These are phyloP conservation scores for Nymphalis io DNA, from an alignment of 1,140 invertebrate genomes.

Conservation along the genomic window DNA sequence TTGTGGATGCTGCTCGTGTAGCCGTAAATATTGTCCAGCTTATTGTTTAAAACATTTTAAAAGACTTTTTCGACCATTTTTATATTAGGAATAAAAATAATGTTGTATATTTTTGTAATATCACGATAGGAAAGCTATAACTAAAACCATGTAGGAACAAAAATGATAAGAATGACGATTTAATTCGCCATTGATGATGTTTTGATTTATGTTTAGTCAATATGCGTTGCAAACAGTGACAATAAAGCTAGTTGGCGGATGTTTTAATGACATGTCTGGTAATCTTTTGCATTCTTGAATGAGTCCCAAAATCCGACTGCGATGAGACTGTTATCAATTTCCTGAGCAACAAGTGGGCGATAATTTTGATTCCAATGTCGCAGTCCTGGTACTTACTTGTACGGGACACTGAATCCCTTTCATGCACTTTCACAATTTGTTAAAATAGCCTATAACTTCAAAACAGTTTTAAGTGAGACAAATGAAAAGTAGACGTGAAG, in stretches of 20 bases:
- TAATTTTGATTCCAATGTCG: slow-evolving; percentile 74
- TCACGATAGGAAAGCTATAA: no score
- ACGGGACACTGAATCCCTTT: slow-evolving; percentile 42
- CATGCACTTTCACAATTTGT: slow-evolving; percentile 30
- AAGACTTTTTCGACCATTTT: not conserved
- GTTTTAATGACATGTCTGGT: not conserved
- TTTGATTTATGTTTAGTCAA: not conserved
- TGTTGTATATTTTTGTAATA: no score
- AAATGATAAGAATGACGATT: not conserved
- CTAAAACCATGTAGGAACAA: not conserved
- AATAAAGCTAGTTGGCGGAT: not conserved
- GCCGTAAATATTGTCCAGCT: slow-evolving; percentile 2
- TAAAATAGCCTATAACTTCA: not conserved
- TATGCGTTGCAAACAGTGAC: not conserved
- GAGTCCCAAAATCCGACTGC: slow-evolving; percentile 64
- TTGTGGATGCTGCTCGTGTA: slow-evolving; percentile 10
- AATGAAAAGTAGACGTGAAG: not conserved
- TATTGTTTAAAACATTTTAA: not conserved
- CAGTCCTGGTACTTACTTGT: slow-evolving; percentile 51
- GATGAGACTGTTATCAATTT: slow-evolving; percentile 78
- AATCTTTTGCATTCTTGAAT: slow-evolving; percentile 66
- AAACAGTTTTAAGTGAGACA: not conserved
- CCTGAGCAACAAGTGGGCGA: slow-evolving; percentile 76
- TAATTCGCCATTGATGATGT: not conserved
- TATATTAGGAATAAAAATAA: no score